phyloP scores from a whole-genome alignment of 2,888 invertebrate species.

The Allygus modestus region DNA sequence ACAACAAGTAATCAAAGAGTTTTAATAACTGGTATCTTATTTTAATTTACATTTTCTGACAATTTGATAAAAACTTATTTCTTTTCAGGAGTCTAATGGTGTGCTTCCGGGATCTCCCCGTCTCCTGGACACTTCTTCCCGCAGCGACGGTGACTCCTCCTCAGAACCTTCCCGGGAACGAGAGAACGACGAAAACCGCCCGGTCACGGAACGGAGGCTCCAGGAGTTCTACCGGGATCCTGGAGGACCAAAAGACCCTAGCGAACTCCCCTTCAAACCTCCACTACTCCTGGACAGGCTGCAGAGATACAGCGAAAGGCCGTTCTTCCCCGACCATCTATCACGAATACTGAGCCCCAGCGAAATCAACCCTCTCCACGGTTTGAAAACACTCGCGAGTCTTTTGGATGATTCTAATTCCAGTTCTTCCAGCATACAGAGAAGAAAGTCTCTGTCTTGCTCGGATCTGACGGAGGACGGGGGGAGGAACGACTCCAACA shows the following conservation, averaged over 20 bases:
- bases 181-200: constrained; percentile 62
- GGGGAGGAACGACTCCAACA: constrained; percentile 55
- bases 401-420: constrained; percentile 54
- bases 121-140: constrained; percentile 43
- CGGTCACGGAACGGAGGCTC: constrained; percentile 68
- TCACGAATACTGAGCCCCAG: constrained; percentile 56
- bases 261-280: constrained; percentile 64
- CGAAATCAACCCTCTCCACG: constrained; percentile 56
- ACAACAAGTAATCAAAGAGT: no score
- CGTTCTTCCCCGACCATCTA: constrained; percentile 55
- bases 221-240: constrained; percentile 70
- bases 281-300: constrained; percentile 57
- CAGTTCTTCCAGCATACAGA: constrained; percentile 14
- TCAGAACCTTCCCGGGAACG: constrained; percentile 5
- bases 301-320: constrained; percentile 43
- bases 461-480: constrained; percentile 56
- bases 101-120: constrained; percentile 43
- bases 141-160: constrained; percentile 46
- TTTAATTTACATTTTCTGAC: no score
- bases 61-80: neutral
- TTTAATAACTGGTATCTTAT: no score
- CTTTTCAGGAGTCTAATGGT: constrained; percentile 56
- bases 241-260: neutral
- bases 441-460: constrained; percentile 57
- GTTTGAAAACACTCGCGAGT: constrained; percentile 58